These are phyloP conservation scores for Peromyscus polionotus DNA, from an alignment of 2,113 vertebrate genomes.

Conservation along the genomic window DNA sequence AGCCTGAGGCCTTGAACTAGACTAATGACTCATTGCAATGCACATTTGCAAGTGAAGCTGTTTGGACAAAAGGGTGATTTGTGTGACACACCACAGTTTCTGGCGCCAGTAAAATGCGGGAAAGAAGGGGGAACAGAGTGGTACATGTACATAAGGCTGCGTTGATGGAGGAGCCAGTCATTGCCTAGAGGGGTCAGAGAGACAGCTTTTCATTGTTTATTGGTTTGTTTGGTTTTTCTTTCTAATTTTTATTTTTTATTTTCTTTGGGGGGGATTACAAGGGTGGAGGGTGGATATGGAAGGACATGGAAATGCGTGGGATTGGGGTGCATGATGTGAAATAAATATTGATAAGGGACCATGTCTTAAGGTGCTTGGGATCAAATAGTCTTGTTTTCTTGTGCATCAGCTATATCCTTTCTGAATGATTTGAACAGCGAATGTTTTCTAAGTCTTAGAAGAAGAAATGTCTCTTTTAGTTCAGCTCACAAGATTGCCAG, in stretches of 20 bases:
- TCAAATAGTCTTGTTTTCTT: neutral
- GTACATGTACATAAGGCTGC: neutral
- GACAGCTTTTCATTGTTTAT: neutral
- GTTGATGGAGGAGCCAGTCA: neutral
- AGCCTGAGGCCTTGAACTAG: neutral
- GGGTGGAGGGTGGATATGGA: neutral
- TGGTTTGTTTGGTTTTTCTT: neutral
- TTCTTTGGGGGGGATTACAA: neutral
- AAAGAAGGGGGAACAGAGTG: neutral
- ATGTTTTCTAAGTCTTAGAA: constrained; percentile 35
- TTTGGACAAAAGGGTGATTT: too few relatives aligned
- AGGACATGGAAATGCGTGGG: neutral
- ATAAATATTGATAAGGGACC: neutral
- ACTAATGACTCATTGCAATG: neutral
- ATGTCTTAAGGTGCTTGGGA: neutral
- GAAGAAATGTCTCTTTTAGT: constrained; percentile 55
- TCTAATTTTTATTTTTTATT: neutral
- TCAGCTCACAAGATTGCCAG: neutral
- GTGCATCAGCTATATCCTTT: neutral
- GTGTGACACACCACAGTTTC: neutral
- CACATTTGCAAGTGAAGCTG: neutral
- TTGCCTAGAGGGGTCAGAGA: neutral
- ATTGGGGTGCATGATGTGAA: neutral
- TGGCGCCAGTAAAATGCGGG: neutral
- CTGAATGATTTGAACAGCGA: neutral